Conservation (phyloP, 2,888 invertebrate species). For the Ferrisia virgata region DNA sequence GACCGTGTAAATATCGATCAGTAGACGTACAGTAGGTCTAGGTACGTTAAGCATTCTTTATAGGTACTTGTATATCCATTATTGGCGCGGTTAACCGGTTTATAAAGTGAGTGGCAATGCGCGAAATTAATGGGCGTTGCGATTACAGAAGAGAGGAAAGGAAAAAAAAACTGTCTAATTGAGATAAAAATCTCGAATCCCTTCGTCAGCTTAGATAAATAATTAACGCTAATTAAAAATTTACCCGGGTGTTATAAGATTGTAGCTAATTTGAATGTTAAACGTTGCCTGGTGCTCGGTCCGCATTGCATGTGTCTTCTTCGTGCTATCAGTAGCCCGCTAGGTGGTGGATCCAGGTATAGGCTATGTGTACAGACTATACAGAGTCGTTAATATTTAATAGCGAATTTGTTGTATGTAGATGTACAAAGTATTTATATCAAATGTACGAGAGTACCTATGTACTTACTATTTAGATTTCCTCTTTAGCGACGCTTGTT, state of each 20-base stretch:
- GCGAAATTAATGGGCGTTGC: background rate
- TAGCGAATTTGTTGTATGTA: background rate
- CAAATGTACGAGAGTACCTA: background rate
- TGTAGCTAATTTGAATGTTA: conserved; percentile 14
- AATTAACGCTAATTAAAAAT: conserved; percentile 13
- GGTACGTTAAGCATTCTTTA: background rate
- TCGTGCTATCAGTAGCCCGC: background rate
- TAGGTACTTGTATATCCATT: background rate
- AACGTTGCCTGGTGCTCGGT: background rate
- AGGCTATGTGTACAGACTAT: too few relatives aligned
- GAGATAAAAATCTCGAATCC: background rate
- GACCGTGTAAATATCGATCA: background rate
- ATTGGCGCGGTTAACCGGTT: background rate
- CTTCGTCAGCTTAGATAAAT: conserved; percentile 14
- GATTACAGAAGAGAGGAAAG: background rate
- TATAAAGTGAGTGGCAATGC: background rate
- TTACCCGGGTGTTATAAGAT: background rate
- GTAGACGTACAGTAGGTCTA: background rate
- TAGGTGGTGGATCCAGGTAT: too few relatives aligned
- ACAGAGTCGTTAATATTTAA: background rate
- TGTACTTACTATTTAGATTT: background rate
- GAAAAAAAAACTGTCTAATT: background rate
- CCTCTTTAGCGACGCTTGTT: conserved; percentile 17
- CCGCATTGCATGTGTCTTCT: background rate
- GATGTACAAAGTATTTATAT: conserved; percentile 5